A percentile compares a stretch with the other conserved stretches of the same genome.
Evolutionary conservation across 1,140 invertebrate species (phyloP).

Genomic region (Contarinia nasturtii): DNA sequence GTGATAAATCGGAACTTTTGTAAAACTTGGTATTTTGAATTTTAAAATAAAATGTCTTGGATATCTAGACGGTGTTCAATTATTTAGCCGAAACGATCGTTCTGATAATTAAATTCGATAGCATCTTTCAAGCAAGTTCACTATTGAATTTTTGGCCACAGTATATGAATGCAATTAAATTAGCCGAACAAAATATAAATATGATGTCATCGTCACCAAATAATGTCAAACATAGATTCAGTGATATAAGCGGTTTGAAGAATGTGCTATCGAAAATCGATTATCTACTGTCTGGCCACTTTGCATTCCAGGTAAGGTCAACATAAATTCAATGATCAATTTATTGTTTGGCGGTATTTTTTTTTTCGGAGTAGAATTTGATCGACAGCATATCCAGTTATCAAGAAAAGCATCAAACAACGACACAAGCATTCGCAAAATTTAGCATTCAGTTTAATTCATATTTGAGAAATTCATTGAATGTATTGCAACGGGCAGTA

Average conservation of each 20-base stretch:
- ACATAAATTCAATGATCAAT: neutral
- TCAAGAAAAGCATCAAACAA: conserved; percentile 28
- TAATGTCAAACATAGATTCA: too few species aligned
- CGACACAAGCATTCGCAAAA: conserved; percentile 36
- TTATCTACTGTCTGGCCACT: conserved; percentile 35
- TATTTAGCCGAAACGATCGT: conserved; percentile 10
- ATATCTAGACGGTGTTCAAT: conserved; percentile 12
- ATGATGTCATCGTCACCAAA: too few species aligned
- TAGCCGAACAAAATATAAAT: conserved; percentile 7
- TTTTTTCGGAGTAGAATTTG: conserved; percentile 16
- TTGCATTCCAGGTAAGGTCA: conserved; percentile 40
- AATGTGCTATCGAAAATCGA: conserved; percentile 8
- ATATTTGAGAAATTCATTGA: conserved; percentile 45
- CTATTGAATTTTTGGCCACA: conserved; percentile 11
- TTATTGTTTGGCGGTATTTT: neutral
- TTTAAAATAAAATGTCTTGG: neutral
- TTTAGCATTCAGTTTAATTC: conserved; percentile 50
- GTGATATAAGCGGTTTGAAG: neutral
- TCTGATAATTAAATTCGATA: conserved; percentile 14
- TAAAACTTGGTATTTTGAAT: neutral
- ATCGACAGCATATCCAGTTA: conserved; percentile 43
- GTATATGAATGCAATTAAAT: conserved; percentile 16
- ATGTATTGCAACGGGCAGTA: conserved; percentile 24
- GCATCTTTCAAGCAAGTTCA: conserved; percentile 10
- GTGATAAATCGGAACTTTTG: too few species aligned